Conservation (phyloP, 2,888 invertebrate genomes). For the Melanargia galathea region DNA sequence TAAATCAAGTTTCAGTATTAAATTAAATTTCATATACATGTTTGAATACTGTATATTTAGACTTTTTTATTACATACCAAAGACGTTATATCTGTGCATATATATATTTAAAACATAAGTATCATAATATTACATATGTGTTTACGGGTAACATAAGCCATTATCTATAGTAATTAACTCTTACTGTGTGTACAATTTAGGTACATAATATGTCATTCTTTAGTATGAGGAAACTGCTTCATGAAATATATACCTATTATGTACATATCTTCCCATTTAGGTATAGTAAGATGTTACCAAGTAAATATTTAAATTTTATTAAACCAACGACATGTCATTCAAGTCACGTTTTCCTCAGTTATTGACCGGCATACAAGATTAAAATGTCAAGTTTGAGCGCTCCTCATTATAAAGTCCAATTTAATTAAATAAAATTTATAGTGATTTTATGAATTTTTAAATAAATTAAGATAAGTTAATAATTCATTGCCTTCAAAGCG, state of each 20-base stretch:
- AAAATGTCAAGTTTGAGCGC: constrained; percentile 32
- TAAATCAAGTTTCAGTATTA: too few species aligned
- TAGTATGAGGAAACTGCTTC: not conserved
- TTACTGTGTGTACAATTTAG: too few species aligned
- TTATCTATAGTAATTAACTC: too few species aligned
- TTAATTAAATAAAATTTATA: constrained; percentile 5
- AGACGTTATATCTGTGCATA: too few species aligned
- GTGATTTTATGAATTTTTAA: not conserved
- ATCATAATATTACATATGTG: too few species aligned
- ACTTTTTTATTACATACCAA: too few species aligned
- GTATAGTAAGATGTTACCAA: not conserved
- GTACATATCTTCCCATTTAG: not conserved
- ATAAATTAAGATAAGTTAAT: not conserved
- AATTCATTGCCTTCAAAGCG: not conserved
- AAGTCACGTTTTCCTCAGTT: constrained; percentile 32
- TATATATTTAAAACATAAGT: too few species aligned
- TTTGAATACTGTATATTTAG: too few species aligned
- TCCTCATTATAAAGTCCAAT: constrained; percentile 12
- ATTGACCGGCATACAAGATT: constrained; percentile 30
- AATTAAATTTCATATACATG: too few species aligned
- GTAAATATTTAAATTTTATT: constrained; percentile 20
- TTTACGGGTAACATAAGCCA: too few species aligned
- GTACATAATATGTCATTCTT: not conserved
- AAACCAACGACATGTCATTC: constrained; percentile 2
- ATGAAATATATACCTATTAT: not conserved